Percentiles rank a stretch among this genome's conserved stretches.
Evolutionary conservation across 2,113 vertebrate genomes (phyloP).

Genomic region (Ageneiosus marmoratus): DNA sequence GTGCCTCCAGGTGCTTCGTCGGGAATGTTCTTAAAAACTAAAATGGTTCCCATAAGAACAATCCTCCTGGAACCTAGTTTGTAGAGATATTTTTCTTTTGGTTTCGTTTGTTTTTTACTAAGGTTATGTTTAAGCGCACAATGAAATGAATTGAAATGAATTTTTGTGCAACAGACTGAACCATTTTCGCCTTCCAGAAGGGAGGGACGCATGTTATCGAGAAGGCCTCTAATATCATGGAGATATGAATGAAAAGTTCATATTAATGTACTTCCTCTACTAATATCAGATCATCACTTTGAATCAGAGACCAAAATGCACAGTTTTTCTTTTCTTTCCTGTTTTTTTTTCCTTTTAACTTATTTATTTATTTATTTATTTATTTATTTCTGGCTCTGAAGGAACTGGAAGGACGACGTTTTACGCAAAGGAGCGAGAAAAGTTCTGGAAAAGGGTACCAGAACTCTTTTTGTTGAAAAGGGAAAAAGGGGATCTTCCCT

Average conservation of each 20-base stretch:
- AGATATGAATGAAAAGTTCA: not conserved
- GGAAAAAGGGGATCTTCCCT: constrained; percentile 46
- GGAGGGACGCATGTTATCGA: not conserved
- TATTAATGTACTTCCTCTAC: not conserved
- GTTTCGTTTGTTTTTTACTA: not conserved
- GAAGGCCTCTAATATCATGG: not conserved
- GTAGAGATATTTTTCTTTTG: not conserved
- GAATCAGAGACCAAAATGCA: not conserved
- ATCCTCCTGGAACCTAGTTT: not conserved
- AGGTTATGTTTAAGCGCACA: not conserved
- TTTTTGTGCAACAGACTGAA: not conserved
- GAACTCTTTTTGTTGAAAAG: not conserved
- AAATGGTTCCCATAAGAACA: not conserved
- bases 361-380: too few relatives aligned
- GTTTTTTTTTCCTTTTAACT: not conserved
- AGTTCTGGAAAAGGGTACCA: not conserved
- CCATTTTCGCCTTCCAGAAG: not conserved
- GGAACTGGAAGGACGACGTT: constrained; percentile 49
- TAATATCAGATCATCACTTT: not conserved
- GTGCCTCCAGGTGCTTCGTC: not conserved
- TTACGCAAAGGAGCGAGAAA: constrained; percentile 10
- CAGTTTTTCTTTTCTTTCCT: not conserved
- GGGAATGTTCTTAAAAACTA: not conserved
- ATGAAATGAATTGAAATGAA: not conserved
- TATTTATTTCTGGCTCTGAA: not conserved